phyloP scores from a whole-genome alignment of 2,797 vertebrate genomes.

The Lepidocolaptes lacrymiger region DNA sequence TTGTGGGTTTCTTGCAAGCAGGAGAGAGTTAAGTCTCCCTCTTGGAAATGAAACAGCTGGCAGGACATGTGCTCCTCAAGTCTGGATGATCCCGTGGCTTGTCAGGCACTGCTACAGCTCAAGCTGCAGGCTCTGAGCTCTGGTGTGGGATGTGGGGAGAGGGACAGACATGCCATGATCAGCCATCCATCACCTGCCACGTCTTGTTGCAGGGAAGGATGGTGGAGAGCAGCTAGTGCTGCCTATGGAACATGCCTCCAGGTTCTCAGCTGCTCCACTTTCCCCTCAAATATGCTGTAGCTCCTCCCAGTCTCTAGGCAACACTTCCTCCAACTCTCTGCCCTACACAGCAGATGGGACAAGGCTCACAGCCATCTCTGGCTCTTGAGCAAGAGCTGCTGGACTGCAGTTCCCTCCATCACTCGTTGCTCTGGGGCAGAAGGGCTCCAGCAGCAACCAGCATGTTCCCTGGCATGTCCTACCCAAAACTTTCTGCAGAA shows the following conservation, averaged over 20 bases:
- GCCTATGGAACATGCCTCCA: not conserved
- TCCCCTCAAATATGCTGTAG: not conserved
- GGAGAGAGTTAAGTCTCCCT: not conserved
- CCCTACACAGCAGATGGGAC: not conserved
- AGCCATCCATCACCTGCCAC: not conserved
- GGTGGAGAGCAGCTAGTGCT: not conserved
- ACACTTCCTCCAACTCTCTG: not conserved
- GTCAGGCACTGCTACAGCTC: not conserved
- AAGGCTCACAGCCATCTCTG: not conserved
- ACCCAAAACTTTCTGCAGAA: not conserved
- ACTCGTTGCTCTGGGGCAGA: not conserved
- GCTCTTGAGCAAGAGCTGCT: not conserved
- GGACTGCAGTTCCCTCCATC: not conserved
- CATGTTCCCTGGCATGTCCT: fast-evolving
- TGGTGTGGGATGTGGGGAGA: not conserved
- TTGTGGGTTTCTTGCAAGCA: fast-evolving
- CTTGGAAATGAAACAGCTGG: not conserved
- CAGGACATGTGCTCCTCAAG: not conserved
- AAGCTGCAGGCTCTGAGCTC: not conserved
- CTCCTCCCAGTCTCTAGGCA: not conserved
- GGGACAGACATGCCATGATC: not conserved
- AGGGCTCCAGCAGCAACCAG: not conserved
- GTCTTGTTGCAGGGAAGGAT: not conserved
- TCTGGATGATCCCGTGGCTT: not conserved
- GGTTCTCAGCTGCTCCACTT: not conserved